Percentiles rank a stretch among this genome's conserved stretches.
phyloP scores from a whole-genome alignment of 2,113 vertebrate species.

The Desmodus rotundus region DNA sequence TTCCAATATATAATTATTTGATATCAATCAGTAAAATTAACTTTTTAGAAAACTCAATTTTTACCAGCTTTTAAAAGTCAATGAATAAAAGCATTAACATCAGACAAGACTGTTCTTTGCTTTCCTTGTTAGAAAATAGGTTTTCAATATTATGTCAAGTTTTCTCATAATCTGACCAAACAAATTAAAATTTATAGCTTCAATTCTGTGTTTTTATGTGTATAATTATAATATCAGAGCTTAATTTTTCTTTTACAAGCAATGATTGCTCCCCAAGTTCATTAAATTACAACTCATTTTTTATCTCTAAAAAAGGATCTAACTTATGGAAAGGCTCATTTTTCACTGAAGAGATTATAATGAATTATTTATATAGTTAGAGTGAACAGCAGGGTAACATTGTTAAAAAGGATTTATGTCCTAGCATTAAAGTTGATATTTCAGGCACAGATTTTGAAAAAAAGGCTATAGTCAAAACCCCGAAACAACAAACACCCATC shows the following conservation, averaged over 20 bases:
- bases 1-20: neutral
- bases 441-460: neutral
- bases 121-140: neutral
- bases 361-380: neutral
- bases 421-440: neutral
- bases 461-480: neutral
- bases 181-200: neutral
- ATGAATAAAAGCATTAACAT: neutral
- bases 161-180: neutral
- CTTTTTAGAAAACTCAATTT: neutral
- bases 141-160: neutral
- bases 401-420: neutral
- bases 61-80: neutral
- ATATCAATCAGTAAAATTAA: neutral
- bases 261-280: neutral
- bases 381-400: neutral
- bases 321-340: neutral
- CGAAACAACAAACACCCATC: neutral
- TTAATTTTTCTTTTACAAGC: neutral
- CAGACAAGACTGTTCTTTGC: neutral
- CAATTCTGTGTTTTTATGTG: neutral
- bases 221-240: neutral
- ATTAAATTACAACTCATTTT: neutral
- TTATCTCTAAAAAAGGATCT: neutral
- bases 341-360: conserved; percentile 3